Evolutionary conservation across 2,113 vertebrate species (phyloP), one percentile per base, ranked within the genome.

Genomic region (Equus przewalskii): DNA sequence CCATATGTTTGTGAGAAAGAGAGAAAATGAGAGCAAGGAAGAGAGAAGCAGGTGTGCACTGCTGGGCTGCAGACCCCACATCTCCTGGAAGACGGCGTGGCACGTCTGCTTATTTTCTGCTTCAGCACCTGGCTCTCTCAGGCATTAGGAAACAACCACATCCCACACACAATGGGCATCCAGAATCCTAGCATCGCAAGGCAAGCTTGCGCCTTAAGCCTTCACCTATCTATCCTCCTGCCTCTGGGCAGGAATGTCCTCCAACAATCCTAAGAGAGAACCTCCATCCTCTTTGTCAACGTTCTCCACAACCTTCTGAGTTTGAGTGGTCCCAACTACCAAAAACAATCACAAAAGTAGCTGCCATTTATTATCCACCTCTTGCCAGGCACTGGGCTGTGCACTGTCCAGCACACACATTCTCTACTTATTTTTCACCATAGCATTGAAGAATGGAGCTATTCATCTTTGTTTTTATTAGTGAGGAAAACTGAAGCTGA

Each of bases 331-430:
- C 44, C 84, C 21, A 75, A 19, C 28, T 15, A n/a, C 49, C 19
- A 26, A 36, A 51, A 72, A 28, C 26, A 26, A 70, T 28, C 44
- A 26, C 8, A 46, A 5, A 54, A 51, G 33, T 9, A 24, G 60
- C 36, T 46, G 11, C 60, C 64, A 2, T 65, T 75, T 33, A 12
- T 13, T 16, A 44, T n/a, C 69, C 4, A 10, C 33, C 65, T 16
- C 85, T 14, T 0, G 2, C 10, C n/a, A 60, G 58, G 33, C 15
- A 7, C 65, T 22, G 46, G 7, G 7, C 65, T 41, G 3, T 1
- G 21, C 18, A 12, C 5, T 72, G 33, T 2, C 51, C 18, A 5
- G 75, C 41, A 49, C n/a, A 13, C 9, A 30, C 1, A 4, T 58
- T 4, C 21, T 46, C 28, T 46, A 2, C 6, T 24, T 22, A 14